These are phyloP conservation scores for Reinhardtius hippoglossoides DNA, from an alignment of 2,113 vertebrate genomes.

Conservation along the genomic window DNA sequence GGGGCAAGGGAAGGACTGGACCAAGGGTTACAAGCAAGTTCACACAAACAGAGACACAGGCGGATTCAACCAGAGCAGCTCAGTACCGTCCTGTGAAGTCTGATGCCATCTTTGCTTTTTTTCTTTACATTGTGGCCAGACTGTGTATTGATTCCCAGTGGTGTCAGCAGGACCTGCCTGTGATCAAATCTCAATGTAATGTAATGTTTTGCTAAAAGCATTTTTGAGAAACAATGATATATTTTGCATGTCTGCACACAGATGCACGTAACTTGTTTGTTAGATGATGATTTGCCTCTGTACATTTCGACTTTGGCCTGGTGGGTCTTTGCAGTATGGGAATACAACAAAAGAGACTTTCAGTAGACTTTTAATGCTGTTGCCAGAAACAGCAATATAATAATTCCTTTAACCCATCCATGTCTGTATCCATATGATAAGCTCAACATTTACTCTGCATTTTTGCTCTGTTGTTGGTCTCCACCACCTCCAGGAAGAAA, in stretches of 20 bases:
- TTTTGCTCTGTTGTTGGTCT: neutral
- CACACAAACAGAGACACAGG: conserved; percentile 15
- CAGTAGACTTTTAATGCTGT: too few species aligned
- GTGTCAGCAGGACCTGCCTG: too few species aligned
- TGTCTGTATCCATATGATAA: neutral
- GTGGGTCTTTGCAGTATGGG: too few species aligned
- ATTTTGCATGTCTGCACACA: too few species aligned
- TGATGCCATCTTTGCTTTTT: neutral
- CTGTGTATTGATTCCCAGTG: neutral
- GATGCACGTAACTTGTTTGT: too few species aligned
- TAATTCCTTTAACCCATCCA: neutral
- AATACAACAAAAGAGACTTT: too few species aligned
- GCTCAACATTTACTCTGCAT: too few species aligned
- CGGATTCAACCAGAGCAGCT: neutral
- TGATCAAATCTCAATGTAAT: neutral
- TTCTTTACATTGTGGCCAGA: neutral
- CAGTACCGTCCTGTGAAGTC: neutral
- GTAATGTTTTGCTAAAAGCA: neutral
- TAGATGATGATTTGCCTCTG: too few species aligned
- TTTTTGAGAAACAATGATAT: neutral
- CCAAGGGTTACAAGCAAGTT: neutral
- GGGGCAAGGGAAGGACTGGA: neutral
- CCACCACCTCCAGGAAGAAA: neutral
- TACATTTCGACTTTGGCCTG: too few species aligned
- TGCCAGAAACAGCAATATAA: neutral